phyloP scores from a whole-genome alignment of 2,888 invertebrate species.

The Corythucha ciliata region DNA sequence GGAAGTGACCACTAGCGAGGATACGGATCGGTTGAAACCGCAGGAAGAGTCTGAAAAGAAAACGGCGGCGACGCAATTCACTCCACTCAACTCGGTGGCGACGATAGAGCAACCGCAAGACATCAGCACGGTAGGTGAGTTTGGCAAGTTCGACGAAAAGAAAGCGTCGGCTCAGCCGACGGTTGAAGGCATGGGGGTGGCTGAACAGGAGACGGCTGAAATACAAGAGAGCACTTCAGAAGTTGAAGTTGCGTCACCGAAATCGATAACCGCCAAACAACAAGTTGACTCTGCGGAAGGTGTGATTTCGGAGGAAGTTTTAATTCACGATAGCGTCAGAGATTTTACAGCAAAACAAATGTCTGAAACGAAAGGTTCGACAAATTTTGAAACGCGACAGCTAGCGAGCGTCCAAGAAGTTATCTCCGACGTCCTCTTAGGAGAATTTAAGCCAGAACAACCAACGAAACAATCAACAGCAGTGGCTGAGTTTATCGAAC shows the following conservation, averaged over 20 bases:
- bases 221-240: constrained; percentile 32
- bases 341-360: constrained; percentile 14
- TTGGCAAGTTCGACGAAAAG: constrained; percentile 22
- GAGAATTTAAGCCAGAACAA: constrained; percentile 35
- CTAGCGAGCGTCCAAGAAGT: constrained; percentile 36
- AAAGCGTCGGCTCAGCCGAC: constrained; percentile 29
- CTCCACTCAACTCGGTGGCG: constrained; percentile 24
- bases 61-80: constrained; percentile 17
- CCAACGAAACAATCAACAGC: constrained; percentile 8
- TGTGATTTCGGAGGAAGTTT: constrained; percentile 20
- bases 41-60: not conserved
- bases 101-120: constrained; percentile 21
- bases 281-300: constrained; percentile 22
- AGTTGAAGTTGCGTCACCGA: constrained; percentile 21
- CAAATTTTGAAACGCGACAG: constrained; percentile 38
- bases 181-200: constrained; percentile 29
- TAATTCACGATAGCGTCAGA: constrained; percentile 20
- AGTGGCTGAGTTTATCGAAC: constrained; percentile 16
- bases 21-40: constrained; percentile 7
- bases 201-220: constrained; percentile 33
- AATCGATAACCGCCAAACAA: constrained; percentile 17
- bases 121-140: constrained; percentile 22
- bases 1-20: constrained; percentile 24
- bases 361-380: constrained; percentile 27
- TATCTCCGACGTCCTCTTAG: constrained; percentile 37